These are phyloP conservation scores for Corythoichthys haematopterus DNA, from an alignment of 2,113 vertebrate genomes.

Conservation along the genomic window DNA sequence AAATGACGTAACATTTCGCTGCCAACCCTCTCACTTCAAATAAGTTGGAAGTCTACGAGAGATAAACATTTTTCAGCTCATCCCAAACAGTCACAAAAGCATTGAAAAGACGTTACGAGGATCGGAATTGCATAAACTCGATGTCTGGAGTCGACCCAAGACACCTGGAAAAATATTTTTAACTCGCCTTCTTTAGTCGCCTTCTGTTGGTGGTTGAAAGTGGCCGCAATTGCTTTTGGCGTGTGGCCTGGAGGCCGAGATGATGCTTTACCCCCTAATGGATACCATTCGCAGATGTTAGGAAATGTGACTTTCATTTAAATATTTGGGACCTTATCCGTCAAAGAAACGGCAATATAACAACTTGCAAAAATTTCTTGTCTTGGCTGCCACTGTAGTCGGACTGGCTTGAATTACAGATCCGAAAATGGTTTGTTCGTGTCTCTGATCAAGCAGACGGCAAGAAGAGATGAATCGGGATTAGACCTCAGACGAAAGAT, in stretches of 20 bases:
- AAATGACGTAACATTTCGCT: no score
- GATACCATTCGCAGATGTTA: constrained; percentile 39
- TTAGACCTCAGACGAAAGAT: constrained; percentile 8
- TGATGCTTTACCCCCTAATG: constrained; percentile 33
- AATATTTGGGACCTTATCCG: neutral
- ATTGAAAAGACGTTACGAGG: neutral
- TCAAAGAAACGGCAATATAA: constrained; percentile 29
- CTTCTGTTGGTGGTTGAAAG: constrained; percentile 48
- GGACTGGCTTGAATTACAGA: constrained; percentile 62
- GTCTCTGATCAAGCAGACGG: constrained; percentile 40
- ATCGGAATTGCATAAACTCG: constrained; percentile 10
- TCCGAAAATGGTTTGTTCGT: constrained; percentile 49
- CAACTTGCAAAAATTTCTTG: neutral
- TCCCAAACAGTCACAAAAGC: no score
- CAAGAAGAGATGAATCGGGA: constrained; percentile 15
- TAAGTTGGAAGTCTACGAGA: no score
- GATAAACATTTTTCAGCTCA: no score
- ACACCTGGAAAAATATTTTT: constrained; percentile 60
- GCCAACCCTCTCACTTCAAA: no score
- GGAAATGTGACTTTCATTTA: neutral
- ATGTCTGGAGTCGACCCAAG: constrained; percentile 36
- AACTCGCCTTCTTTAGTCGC: constrained; percentile 21
- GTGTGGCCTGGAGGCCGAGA: constrained; percentile 32
- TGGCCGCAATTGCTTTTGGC: constrained; percentile 60
- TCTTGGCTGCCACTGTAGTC: constrained; percentile 30